phyloP scores from a whole-genome alignment of 2,797 vertebrate species.

The Mareca strepera region DNA sequence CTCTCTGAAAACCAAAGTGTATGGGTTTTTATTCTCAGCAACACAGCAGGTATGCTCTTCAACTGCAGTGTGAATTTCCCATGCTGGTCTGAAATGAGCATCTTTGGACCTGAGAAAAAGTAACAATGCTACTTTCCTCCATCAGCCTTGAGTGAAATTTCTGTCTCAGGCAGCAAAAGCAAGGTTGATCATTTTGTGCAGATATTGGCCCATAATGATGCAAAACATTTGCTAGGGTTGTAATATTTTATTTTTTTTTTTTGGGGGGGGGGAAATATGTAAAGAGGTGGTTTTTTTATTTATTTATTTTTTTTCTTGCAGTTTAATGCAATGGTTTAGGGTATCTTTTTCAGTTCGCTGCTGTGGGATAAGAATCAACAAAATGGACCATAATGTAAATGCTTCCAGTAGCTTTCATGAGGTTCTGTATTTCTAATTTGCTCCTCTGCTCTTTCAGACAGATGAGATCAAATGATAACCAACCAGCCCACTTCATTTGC shows the following conservation, averaged over 20 bases:
- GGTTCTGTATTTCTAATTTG: background rate
- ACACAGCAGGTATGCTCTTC: background rate
- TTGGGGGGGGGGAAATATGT: background rate
- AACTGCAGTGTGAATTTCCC: background rate
- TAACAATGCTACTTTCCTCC: background rate
- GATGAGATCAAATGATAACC: slow-evolving; percentile 8
- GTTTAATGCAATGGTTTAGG: background rate
- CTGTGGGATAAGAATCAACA: background rate
- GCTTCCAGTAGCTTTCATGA: slow-evolving; percentile 4
- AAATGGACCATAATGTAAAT: background rate
- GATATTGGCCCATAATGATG: background rate
- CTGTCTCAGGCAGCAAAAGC: background rate
- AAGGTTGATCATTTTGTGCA: background rate
- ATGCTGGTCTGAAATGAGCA: background rate
- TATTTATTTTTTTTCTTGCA: background rate
- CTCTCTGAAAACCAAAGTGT: background rate
- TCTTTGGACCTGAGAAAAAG: background rate
- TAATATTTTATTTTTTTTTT: background rate
- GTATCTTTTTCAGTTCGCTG: background rate
- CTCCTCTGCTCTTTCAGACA: slow-evolving; percentile 5
- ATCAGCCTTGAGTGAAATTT: background rate
- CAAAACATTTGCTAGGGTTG: background rate
- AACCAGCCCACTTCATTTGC: background rate
- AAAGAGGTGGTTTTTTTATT: too few species aligned
- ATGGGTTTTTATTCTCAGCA: background rate